phyloP scores from a whole-genome alignment of 1,140 invertebrate species.

The Laupala kohalensis region DNA sequence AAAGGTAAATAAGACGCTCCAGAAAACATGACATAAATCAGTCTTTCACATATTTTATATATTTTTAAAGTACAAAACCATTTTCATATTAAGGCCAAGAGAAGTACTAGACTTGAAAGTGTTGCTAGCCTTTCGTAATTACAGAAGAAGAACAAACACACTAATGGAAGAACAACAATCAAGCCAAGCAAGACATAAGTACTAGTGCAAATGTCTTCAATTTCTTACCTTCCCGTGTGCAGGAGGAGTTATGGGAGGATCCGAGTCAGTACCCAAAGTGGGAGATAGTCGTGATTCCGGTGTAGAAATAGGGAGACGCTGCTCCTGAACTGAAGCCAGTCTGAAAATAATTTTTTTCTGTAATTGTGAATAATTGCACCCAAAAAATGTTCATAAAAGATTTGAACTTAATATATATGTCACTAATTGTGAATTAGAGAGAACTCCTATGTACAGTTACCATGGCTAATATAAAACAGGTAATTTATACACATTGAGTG shows the following conservation, averaged over 20 bases:
- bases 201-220: neutral
- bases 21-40: no score
- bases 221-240: constrained; percentile 48
- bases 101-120: neutral
- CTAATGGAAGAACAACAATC: neutral
- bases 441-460: no score
- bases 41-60: neutral
- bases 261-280: constrained; percentile 38
- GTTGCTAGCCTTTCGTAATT: neutral
- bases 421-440: no score
- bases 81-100: neutral
- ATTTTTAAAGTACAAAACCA: neutral
- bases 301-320: constrained; percentile 56
- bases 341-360: constrained; percentile 32
- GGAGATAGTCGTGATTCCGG: constrained; percentile 39
- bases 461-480: no score
- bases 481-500: no score
- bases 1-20: no score
- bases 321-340: constrained; percentile 88
- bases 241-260: constrained; percentile 40
- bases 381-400: no score
- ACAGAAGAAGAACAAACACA: neutral
- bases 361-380: no score
- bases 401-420: no score
- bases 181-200: neutral